These are phyloP conservation scores for Pluvianellus socialis DNA, from an alignment of 2,113 vertebrate genomes.

Conservation along the genomic window DNA sequence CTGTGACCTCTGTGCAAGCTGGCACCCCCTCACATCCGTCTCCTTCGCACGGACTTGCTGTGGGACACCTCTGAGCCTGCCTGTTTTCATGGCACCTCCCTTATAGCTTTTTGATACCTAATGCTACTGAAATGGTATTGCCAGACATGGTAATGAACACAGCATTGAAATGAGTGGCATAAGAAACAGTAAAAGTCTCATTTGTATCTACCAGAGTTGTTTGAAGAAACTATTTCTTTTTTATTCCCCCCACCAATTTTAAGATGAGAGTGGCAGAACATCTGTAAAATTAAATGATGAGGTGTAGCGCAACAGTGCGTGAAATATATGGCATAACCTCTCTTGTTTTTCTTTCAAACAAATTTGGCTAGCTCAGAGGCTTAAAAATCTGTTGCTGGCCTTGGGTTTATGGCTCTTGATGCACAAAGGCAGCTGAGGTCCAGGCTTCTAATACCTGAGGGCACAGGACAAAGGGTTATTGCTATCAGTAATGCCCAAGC, in stretches of 20 bases:
- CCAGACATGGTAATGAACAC: background rate
- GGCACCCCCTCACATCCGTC: fast-evolving
- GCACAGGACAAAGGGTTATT: background rate
- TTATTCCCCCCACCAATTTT: fast-evolving
- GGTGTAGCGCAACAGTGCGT: background rate
- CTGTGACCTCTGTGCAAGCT: background rate
- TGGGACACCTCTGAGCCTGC: background rate
- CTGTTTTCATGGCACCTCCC: background rate
- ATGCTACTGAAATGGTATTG: background rate
- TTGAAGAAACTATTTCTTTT: background rate
- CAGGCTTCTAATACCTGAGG: background rate
- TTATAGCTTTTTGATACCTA: background rate
- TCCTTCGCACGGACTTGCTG: background rate
- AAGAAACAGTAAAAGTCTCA: background rate
- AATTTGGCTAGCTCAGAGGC: background rate
- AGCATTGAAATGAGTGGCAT: background rate
- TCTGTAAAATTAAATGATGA: background rate
- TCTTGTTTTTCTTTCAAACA: background rate
- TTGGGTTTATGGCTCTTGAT: background rate
- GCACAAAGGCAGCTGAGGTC: background rate
- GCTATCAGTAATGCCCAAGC: background rate
- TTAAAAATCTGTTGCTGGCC: background rate
- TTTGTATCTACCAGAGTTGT: background rate
- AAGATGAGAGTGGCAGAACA: background rate
- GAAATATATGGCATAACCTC: background rate